A percentile compares a stretch with the other conserved stretches of the same genome.
These are phyloP conservation scores for Chironomus riparius DNA, from an alignment of 2,888 invertebrate genomes.

Conservation along the genomic window DNA sequence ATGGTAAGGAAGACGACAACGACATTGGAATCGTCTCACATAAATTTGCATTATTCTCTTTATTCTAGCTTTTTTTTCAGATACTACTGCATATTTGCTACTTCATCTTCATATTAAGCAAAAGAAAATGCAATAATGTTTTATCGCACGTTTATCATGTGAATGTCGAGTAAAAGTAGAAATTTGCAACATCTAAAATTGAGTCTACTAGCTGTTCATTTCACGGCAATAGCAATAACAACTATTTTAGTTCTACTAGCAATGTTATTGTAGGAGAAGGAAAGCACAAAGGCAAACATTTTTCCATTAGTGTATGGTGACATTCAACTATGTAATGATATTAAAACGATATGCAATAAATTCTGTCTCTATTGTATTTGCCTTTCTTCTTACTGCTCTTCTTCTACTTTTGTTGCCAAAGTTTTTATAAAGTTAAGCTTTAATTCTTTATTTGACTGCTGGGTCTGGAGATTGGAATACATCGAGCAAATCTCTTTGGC, in stretches of 20 bases:
- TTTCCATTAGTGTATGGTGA: slow-evolving; percentile 3
- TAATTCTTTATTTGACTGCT: no score
- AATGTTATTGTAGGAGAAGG: no score
- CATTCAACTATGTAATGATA: slow-evolving; percentile 2
- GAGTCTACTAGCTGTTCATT: background rate
- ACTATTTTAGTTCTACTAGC: no score
- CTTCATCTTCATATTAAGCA: background rate
- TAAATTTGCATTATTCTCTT: background rate
- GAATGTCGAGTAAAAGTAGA: background rate
- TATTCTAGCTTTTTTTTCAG: background rate
- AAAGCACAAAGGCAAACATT: background rate
- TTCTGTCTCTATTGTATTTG: background rate
- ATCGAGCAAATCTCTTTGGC: no score
- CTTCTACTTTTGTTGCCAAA: background rate
- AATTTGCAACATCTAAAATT: background rate
- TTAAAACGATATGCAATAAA: slow-evolving; percentile 10
- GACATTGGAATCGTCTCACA: background rate
- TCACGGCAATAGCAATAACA: background rate
- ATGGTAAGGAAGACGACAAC: background rate
- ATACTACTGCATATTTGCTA: background rate
- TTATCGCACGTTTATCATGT: background rate
- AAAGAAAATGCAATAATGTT: background rate
- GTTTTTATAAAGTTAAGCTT: background rate
- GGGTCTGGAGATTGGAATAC: no score
- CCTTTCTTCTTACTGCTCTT: background rate